These are phyloP conservation scores for Synergus laeviventris DNA, from an alignment of 2,888 invertebrate species.

Conservation along the genomic window DNA sequence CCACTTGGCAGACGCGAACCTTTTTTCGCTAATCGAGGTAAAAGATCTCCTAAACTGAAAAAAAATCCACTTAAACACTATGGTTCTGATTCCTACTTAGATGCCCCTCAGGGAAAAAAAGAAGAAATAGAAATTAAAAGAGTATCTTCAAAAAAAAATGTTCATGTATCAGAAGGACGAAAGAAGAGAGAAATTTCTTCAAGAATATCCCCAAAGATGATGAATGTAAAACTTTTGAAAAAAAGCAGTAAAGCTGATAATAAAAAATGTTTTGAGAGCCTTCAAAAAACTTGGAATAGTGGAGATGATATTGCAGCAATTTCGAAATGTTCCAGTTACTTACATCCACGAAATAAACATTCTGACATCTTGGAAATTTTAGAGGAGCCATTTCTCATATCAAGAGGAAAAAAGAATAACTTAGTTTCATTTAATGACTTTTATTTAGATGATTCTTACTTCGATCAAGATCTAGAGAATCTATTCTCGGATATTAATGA, in stretches of 20 bases:
- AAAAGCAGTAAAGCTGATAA: conserved; percentile 21
- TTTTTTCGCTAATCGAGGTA: conserved; percentile 64
- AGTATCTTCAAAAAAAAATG: background rate
- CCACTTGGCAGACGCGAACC: conserved; percentile 53
- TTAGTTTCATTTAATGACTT: background rate
- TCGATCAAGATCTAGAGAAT: background rate
- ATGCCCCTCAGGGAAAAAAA: background rate
- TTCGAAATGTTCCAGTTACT: conserved; percentile 17
- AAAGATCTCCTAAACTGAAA: conserved; percentile 44
- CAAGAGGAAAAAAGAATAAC: conserved; percentile 58
- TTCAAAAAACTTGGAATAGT: background rate
- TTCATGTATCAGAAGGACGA: background rate
- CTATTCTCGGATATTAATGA: background rate
- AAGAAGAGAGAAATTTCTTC: background rate
- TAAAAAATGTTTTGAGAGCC: background rate
- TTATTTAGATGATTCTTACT: background rate
- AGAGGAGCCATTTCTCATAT: conserved; percentile 60
- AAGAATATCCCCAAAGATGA: background rate
- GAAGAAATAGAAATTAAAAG: background rate
- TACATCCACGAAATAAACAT: conserved; percentile 57
- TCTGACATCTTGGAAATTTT: conserved; percentile 58
- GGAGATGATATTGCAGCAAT: background rate
- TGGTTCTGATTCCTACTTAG: background rate
- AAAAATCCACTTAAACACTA: background rate
- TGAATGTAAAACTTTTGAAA: background rate